Conservation (phyloP, 2,888 invertebrate species). For the Vannuccia rotundouncinata region DNA sequence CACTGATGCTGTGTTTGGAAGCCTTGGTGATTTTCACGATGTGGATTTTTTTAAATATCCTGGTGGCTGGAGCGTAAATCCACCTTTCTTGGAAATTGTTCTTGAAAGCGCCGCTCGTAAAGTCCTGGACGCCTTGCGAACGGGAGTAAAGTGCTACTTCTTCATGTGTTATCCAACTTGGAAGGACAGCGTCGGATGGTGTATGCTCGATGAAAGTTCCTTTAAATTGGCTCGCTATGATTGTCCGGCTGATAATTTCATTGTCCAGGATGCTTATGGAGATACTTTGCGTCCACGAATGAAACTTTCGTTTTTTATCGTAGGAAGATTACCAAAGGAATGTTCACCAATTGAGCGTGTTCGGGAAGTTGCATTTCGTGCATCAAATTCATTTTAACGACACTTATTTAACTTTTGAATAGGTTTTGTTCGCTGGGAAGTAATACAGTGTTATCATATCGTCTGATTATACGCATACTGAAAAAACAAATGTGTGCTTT, state of each 20-base stretch:
- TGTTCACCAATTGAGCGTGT: background rate
- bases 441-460: too few species aligned
- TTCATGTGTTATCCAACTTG: conserved; percentile 27
- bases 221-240: conserved; percentile 4
- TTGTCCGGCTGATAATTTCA: conserved; percentile 10
- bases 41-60: conserved; percentile 3
- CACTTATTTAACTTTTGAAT: too few species aligned
- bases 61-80: conserved; percentile 29
- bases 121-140: background rate
- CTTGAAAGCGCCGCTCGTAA: background rate
- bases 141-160: conserved; percentile 6
- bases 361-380: background rate
- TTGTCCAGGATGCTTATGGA: conserved; percentile 7
- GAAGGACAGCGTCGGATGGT: conserved; percentile 21
- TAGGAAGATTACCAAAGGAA: background rate
- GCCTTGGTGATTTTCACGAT: conserved; percentile 18
- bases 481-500: too few species aligned
- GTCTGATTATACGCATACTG: too few species aligned
- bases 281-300: background rate
- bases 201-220: background rate
- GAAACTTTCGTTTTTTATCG: background rate
- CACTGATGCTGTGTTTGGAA: conserved; percentile 29
- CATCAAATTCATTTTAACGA: too few species aligned
- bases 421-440: too few species aligned
- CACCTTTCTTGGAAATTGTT: conserved; percentile 5